A percentile compares a stretch with the other conserved stretches of the same genome.
phyloP scores from a whole-genome alignment of 2,888 invertebrate genomes.

The Ischnus inquisitorius region DNA sequence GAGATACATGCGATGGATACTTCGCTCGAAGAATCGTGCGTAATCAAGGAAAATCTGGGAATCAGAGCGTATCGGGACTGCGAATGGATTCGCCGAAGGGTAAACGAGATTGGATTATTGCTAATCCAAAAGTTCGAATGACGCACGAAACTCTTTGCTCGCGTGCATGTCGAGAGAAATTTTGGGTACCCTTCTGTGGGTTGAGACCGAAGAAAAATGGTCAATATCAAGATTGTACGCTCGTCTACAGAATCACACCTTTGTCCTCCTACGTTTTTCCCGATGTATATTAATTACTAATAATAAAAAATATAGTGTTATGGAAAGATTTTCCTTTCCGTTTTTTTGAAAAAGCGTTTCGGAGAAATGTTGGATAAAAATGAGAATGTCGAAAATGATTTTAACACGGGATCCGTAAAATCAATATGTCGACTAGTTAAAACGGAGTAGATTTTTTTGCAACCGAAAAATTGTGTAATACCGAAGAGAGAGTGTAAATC shows the following conservation, averaged over 20 bases:
- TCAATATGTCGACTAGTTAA: no score
- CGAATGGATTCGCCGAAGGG: conserved; percentile 15
- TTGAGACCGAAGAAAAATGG: neutral
- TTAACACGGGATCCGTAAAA: no score
- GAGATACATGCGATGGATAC: neutral
- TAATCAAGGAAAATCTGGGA: conserved; percentile 50
- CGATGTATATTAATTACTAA: no score
- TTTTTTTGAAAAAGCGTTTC: no score
- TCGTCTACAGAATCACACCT: no score
- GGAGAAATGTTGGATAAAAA: no score
- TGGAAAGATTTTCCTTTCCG: no score
- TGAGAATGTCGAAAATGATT: no score
- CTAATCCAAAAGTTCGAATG: conserved; percentile 34
- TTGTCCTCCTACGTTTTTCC: no score
- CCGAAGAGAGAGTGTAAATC: conserved; percentile 22
- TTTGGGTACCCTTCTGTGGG: conserved; percentile 1
- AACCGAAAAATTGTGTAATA: neutral
- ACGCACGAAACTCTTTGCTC: conserved; percentile 12
- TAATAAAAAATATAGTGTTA: no score
- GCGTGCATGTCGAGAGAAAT: neutral
- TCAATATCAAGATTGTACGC: neutral
- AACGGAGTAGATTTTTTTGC: neutral
- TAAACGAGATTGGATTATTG: conserved; percentile 46
- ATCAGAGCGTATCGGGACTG: conserved; percentile 27
- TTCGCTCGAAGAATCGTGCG: conserved; percentile 34